These are phyloP conservation scores for Larimichthys polyactis DNA, from an alignment of 2,113 vertebrate species.

Conservation along the genomic window DNA sequence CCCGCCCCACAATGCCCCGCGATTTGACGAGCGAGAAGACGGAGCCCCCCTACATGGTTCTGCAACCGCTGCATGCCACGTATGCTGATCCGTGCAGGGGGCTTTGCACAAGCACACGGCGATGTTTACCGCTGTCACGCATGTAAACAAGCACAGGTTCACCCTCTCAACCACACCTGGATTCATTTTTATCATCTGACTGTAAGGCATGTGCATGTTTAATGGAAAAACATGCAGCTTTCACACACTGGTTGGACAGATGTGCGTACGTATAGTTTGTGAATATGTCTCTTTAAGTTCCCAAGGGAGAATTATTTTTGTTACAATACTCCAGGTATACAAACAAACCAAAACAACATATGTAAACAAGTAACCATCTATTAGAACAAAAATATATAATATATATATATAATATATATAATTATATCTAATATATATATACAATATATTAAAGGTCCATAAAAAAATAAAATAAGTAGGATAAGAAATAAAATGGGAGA, in stretches of 20 bases:
- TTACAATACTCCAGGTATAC: too few relatives aligned
- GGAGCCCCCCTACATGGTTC: constrained; percentile 60
- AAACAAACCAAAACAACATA: too few relatives aligned
- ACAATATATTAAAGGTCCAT: too few relatives aligned
- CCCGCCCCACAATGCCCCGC: constrained; percentile 87
- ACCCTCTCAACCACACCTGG: neutral
- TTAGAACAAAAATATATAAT: too few relatives aligned
- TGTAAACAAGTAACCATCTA: too few relatives aligned
- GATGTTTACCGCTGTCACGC: constrained; percentile 13
- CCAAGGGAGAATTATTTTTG: too few relatives aligned
- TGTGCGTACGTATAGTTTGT: neutral
- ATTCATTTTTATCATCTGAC: neutral
- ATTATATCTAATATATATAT: too few relatives aligned
- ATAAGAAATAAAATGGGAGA: too few relatives aligned
- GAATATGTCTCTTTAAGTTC: too few relatives aligned
- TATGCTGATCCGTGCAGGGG: constrained; percentile 63
- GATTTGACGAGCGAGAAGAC: constrained; percentile 60
- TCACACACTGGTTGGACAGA: neutral
- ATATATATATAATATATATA: too few relatives aligned
- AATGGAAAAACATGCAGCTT: neutral
- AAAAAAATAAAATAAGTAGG: too few relatives aligned
- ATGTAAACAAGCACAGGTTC: constrained; percentile 20
- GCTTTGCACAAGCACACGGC: neutral
- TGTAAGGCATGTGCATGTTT: too few relatives aligned
- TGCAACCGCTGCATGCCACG: constrained; percentile 83